phyloP scores from a whole-genome alignment of 2,797 vertebrate genomes.

The Erpetoichthys calabaricus region DNA sequence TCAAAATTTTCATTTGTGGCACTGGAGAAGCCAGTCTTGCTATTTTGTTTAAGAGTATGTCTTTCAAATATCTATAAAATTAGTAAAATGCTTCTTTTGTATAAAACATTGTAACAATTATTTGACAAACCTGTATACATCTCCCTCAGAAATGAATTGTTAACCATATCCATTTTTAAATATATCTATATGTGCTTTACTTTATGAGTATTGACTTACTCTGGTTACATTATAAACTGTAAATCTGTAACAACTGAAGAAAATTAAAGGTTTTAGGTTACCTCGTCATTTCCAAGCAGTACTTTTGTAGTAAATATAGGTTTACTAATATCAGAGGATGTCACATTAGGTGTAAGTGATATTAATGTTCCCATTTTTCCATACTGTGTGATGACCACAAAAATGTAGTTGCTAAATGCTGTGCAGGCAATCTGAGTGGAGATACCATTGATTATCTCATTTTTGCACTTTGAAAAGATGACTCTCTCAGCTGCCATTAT shows the following conservation, averaged over 20 bases:
- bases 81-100: too few relatives aligned
- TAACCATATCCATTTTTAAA: too few relatives aligned
- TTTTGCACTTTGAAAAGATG: conserved; percentile 62
- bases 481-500: conserved; percentile 54
- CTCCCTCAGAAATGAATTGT: too few relatives aligned
- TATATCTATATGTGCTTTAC: too few relatives aligned
- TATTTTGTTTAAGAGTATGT: too few relatives aligned
- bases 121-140: too few relatives aligned
- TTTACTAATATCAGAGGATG: conserved; percentile 56
- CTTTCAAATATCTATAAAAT: too few relatives aligned
- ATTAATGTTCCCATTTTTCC: conserved; percentile 85
- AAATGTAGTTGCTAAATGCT: conserved; percentile 77
- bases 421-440: conserved; percentile 82
- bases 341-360: conserved; percentile 65
- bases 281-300: conserved; percentile 91
- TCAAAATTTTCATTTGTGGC: too few relatives aligned
- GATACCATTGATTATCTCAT: conserved; percentile 62
- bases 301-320: conserved; percentile 71
- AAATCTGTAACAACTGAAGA: background rate
- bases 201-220: too few relatives aligned
- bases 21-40: too few relatives aligned
- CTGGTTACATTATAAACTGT: too few relatives aligned
- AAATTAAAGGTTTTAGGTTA: conserved; percentile 27
- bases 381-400: conserved; percentile 83
- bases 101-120: too few relatives aligned